Evolutionary conservation across 2,797 vertebrate species (phyloP).

Genomic region (Karalla daura): DNA sequence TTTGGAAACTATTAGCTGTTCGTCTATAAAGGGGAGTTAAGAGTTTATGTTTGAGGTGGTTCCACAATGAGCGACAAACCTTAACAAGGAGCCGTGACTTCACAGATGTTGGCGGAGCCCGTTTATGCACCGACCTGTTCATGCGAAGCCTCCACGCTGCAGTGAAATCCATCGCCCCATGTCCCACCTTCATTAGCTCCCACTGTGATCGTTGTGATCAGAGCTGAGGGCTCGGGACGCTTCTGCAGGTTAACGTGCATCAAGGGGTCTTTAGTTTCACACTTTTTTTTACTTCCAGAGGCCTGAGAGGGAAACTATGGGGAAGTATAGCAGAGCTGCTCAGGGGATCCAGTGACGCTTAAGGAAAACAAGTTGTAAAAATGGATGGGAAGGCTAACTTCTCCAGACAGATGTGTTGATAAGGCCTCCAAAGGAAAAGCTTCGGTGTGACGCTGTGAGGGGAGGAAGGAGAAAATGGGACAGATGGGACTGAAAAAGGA

Average conservation of each 20-base stretch:
- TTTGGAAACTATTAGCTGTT: conserved; percentile 58
- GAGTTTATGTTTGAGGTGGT: conserved; percentile 34
- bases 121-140: conserved; percentile 63
- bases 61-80: conserved; percentile 21
- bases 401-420: conserved; percentile 80
- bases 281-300: conserved; percentile 43
- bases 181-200: conserved; percentile 50
- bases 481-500: conserved; percentile 6
- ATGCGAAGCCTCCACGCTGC: conserved; percentile 32
- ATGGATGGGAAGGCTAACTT: conserved; percentile 80
- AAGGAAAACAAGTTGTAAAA: conserved; percentile 78
- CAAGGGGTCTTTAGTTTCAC: conserved; percentile 77
- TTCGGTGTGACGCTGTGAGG: conserved; percentile 27
- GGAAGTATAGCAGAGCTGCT: conserved; percentile 38
- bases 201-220: conserved; percentile 42
- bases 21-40: conserved; percentile 28
- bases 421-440: conserved; percentile 63
- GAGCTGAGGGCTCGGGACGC: conserved; percentile 23
- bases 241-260: conserved; percentile 55
- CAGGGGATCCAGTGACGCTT: conserved; percentile 75
- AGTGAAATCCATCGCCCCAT: conserved; percentile 43
- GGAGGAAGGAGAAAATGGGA: conserved; percentile 34
- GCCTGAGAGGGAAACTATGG: conserved; percentile 58
- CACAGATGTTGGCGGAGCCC: conserved; percentile 49
- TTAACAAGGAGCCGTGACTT: conserved; percentile 30